Conservation (phyloP, 2,113 vertebrate species). For the Gnathonemus echidnorhynchus region DNA sequence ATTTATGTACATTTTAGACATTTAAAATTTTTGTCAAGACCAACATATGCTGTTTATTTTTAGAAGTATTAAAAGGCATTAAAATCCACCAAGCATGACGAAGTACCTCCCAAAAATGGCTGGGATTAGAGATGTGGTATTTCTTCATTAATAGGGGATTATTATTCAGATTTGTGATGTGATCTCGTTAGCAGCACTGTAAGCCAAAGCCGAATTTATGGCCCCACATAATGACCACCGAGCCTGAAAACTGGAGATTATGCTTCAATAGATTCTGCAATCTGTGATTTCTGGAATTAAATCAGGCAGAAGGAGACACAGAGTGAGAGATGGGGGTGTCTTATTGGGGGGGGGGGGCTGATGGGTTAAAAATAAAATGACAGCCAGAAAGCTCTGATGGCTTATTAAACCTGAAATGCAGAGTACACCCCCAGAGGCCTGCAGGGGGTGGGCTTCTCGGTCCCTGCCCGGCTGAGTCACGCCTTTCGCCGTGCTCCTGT, state of each 20-base stretch:
- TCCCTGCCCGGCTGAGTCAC: background rate
- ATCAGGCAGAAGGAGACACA: background rate
- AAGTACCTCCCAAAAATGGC: background rate
- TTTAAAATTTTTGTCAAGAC: background rate
- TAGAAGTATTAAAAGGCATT: background rate
- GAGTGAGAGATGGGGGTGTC: background rate
- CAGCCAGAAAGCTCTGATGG: background rate
- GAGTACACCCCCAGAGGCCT: background rate
- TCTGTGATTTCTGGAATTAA: background rate
- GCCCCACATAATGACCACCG: background rate
- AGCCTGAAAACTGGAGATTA: background rate
- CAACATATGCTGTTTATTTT: background rate
- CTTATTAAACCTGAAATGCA: conserved; percentile 1
- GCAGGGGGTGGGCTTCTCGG: background rate
- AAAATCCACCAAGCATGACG: background rate
- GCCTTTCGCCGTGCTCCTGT: background rate
- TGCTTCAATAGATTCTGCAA: background rate
- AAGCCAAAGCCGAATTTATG: background rate
- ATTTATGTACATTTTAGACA: background rate
- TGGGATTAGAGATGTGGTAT: background rate
- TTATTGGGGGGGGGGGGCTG: background rate
- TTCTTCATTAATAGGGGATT: background rate
- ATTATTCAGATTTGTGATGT: conserved; percentile 2
- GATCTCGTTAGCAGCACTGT: background rate
- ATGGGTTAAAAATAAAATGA: background rate